These are phyloP conservation scores for Polypedilum vanderplanki DNA, from an alignment of 1,140 invertebrate species.

Conservation along the genomic window DNA sequence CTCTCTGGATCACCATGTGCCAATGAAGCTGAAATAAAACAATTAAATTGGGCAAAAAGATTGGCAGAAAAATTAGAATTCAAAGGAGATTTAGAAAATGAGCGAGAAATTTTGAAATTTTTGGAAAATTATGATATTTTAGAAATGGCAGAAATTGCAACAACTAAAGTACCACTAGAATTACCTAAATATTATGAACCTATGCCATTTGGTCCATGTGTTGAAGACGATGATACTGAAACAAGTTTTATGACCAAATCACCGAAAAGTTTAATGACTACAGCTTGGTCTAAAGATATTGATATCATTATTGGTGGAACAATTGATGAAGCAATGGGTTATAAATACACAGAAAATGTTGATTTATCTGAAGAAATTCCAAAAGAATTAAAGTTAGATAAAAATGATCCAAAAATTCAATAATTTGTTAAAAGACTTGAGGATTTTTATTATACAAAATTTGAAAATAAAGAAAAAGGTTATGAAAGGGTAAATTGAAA, in stretches of 20 bases:
- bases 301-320: conserved; percentile 44
- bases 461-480: too few relatives aligned
- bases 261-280: conserved; percentile 42
- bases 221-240: conserved; percentile 42
- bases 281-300: conserved; percentile 44
- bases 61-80: conserved; percentile 40
- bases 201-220: conserved; percentile 36
- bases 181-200: too few relatives aligned
- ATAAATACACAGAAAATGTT: too few relatives aligned
- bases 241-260: conserved; percentile 39
- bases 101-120: conserved; percentile 34
- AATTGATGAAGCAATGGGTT: conserved; percentile 41
- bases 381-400: too few relatives aligned
- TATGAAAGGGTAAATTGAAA: too few relatives aligned
- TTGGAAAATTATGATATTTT: conserved; percentile 35
- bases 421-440: too few relatives aligned
- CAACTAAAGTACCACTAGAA: not conserved
- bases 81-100: conserved; percentile 37
- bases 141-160: not conserved
- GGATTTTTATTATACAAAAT: too few relatives aligned
- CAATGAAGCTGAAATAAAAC: conserved; percentile 38
- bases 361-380: too few relatives aligned
- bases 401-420: too few relatives aligned
- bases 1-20: conserved; percentile 42
- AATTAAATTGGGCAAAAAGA: conserved; percentile 39